These are phyloP conservation scores for Rostratula benghalensis DNA, from an alignment of 2,113 vertebrate genomes.

Conservation along the genomic window DNA sequence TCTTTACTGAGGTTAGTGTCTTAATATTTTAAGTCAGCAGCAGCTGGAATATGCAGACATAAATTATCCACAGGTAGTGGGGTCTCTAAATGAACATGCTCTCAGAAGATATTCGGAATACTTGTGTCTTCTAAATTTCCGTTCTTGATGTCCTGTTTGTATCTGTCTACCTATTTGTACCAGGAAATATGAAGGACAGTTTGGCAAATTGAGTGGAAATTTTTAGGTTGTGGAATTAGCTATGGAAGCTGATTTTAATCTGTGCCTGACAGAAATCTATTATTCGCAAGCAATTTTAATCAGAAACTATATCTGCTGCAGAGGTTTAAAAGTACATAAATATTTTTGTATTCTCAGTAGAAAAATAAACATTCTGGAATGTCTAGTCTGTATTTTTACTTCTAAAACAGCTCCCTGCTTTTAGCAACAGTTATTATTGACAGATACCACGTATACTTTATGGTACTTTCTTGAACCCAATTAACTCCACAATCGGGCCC, in stretches of 20 bases:
- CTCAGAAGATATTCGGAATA: not conserved
- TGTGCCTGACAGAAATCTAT: not conserved
- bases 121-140: not conserved
- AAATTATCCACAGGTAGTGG: slow-evolving; percentile 30
- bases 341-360: slow-evolving; percentile 28
- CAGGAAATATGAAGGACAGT: not conserved
- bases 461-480: slow-evolving; percentile 3
- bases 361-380: slow-evolving; percentile 17
- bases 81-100: not conserved
- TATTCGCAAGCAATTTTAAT: slow-evolving; percentile 29
- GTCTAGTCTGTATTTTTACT: not conserved
- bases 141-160: not conserved
- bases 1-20: not conserved
- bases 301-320: not conserved
- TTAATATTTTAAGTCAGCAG: slow-evolving; percentile 24
- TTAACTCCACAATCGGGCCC: not conserved
- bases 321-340: not conserved
- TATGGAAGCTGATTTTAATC: not conserved
- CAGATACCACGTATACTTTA: not conserved
- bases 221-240: not conserved
- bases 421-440: slow-evolving; percentile 24
- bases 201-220: not conserved
- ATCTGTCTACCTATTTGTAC: not conserved
- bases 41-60: not conserved
- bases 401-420: not conserved